Evolutionary conservation across 2,113 vertebrate species (phyloP).

Genomic region (Passer domesticus): DNA sequence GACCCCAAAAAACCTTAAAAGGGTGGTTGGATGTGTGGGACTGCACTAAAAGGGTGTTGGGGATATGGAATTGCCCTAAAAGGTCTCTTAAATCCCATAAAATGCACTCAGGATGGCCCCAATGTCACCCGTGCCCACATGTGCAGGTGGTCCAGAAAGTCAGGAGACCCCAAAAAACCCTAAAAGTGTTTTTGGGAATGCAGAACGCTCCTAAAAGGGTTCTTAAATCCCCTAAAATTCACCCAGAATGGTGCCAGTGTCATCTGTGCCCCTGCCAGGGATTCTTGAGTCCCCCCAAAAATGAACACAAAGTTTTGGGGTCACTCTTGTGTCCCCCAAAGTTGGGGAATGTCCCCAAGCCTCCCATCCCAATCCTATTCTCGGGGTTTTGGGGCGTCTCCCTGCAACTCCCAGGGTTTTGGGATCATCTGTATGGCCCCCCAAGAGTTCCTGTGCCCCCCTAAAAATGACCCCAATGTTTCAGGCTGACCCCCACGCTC

Average conservation of each 20-base stretch:
- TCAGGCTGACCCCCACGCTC: background rate
- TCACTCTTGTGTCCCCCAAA: background rate
- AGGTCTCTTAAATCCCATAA: too few species aligned
- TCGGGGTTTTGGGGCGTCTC: background rate
- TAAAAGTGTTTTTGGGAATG: too few species aligned
- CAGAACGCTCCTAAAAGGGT: rapidly evolving
- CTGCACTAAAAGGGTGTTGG: too few species aligned
- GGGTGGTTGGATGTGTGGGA: background rate
- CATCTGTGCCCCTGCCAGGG: too few species aligned
- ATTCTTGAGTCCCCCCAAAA: background rate
- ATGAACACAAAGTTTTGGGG: background rate
- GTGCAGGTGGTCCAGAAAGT: too few species aligned
- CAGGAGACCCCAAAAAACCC: background rate
- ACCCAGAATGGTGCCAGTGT: rapidly evolving
- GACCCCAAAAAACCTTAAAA: too few species aligned
- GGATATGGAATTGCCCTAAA: too few species aligned
- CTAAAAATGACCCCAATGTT: background rate
- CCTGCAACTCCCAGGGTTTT: too few species aligned
- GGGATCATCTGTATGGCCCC: background rate
- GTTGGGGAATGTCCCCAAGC: rapidly evolving
- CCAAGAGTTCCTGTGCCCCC: background rate
- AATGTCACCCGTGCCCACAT: too few species aligned
- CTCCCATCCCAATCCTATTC: background rate
- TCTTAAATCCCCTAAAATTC: rapidly evolving
- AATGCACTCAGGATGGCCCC: too few species aligned